These are phyloP conservation scores for Cosmorhoe ocellata DNA, from an alignment of 2,888 invertebrate species.

Conservation along the genomic window DNA sequence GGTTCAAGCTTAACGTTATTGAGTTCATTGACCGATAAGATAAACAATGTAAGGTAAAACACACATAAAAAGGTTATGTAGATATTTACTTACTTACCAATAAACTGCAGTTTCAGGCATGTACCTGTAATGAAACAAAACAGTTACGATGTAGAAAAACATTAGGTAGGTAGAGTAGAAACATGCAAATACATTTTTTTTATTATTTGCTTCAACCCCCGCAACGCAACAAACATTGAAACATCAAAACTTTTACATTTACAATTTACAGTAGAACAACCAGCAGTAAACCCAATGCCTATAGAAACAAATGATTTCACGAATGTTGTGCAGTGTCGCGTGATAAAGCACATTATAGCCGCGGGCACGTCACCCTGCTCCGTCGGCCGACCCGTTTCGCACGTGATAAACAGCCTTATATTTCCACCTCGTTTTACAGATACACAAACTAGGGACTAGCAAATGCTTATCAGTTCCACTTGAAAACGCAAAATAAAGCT, in stretches of 20 bases:
- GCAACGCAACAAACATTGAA: too few relatives aligned
- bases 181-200: too few relatives aligned
- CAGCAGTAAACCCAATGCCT: not conserved
- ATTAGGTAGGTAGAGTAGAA: too few relatives aligned
- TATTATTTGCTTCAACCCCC: too few relatives aligned
- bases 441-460: constrained; percentile 34
- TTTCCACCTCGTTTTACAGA: constrained; percentile 41
- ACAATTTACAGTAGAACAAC: too few relatives aligned
- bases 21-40: too few relatives aligned
- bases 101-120: constrained; percentile 22
- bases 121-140: constrained; percentile 29
- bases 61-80: too few relatives aligned
- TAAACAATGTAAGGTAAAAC: too few relatives aligned
- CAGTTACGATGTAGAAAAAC: constrained; percentile 13
- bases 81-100: constrained; percentile 12
- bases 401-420: constrained; percentile 63
- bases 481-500: constrained; percentile 4
- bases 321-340: constrained; percentile 65
- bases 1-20: too few relatives aligned
- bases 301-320: constrained; percentile 49
- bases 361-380: constrained; percentile 59
- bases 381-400: constrained; percentile 54
- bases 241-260: too few relatives aligned
- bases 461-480: constrained; percentile 11
- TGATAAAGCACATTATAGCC: constrained; percentile 66